Base-by-base conservation (phyloP, 2,888 invertebrate genomes). In the Macaria notata region DNA sequence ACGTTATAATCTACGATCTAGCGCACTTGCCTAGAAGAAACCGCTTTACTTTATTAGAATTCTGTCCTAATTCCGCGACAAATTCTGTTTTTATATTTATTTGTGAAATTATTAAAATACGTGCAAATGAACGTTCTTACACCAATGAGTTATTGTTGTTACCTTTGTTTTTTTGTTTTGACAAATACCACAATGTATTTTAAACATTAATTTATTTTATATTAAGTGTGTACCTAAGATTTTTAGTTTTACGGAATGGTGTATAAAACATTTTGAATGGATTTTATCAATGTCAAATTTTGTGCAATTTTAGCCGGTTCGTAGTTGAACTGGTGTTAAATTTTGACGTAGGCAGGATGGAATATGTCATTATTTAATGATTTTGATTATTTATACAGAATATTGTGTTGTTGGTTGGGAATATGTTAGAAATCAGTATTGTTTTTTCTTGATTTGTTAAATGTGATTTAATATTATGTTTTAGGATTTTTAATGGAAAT, bases 231-330 rank as follows among this genome's bases (percentile, higher is more conserved):
- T 36, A 36, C 33, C 33, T 36, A 36, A 36, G 7, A 36, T 36
- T 36, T 19, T 36, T 36, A 36, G 7, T 36, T 36, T 4, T 36
- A 62, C 58, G 46, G 46, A 63, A 49, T 60, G 55, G 58, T 58
- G 62, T 63, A 65, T 56, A 54, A 63, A 64, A 62, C 46, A 59
- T 64, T 70, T 65, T 49, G 58, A 68, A 68, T 64, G 64, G 65
- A 51, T 59, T 54, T 54, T 71, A 73, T 70, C 55, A 64, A 68
- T 74, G 70, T 73, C 67, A 73, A 70, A 75, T 63, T 69, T 60
- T 74, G 71, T 79, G 74, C 73, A 78, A 76, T 76, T 78, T 72
- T 76, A 71, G 69, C 72, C 73, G 68, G 69, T 76, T 77, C 68
- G 72, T 78, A 71, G 57, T 42, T 29, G 50, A 63, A 31, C 49